Conservation (phyloP, 2,888 invertebrate species). For the Eupsilia transversa region DNA sequence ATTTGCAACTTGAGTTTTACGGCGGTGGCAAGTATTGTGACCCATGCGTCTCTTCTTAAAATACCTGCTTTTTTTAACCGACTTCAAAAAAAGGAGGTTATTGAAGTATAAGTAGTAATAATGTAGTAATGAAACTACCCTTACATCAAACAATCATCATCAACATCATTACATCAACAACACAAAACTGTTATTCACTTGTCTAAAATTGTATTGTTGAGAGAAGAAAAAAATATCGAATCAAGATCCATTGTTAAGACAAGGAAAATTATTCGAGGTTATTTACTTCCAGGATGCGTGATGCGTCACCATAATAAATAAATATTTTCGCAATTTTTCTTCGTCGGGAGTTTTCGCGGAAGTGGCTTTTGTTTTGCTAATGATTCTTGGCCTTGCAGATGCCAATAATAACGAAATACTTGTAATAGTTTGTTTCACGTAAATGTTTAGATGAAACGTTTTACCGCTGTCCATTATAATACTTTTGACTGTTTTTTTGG, state of each 20-base stretch:
- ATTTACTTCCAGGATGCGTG: conserved; percentile 41
- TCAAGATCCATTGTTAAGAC: conserved; percentile 11
- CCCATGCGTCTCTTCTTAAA: neutral
- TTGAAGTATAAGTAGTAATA: neutral
- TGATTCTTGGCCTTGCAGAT: conserved; percentile 50
- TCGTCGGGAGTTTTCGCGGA: conserved; percentile 45
- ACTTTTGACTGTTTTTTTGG: conserved; percentile 5
- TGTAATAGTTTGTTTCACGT: conserved; percentile 21
- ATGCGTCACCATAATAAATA: conserved; percentile 41
- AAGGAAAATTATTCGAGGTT: conserved; percentile 25
- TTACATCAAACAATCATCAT: no score
- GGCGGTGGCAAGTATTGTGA: neutral
- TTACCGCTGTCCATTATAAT: conserved; percentile 17
- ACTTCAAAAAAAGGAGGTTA: neutral
- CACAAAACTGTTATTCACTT: neutral
- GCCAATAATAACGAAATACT: conserved; percentile 38
- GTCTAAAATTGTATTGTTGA: neutral
- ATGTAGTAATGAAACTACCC: no score
- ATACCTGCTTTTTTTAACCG: neutral
- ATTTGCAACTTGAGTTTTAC: neutral
- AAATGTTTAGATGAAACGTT: conserved; percentile 29
- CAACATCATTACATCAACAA: no score
- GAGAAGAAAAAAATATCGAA: neutral
- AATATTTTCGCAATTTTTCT: conserved; percentile 41
- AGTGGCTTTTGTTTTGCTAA: conserved; percentile 43